Conservation (phyloP, 2,113 vertebrate genomes). For the Neolamprologus brichardi region DNA sequence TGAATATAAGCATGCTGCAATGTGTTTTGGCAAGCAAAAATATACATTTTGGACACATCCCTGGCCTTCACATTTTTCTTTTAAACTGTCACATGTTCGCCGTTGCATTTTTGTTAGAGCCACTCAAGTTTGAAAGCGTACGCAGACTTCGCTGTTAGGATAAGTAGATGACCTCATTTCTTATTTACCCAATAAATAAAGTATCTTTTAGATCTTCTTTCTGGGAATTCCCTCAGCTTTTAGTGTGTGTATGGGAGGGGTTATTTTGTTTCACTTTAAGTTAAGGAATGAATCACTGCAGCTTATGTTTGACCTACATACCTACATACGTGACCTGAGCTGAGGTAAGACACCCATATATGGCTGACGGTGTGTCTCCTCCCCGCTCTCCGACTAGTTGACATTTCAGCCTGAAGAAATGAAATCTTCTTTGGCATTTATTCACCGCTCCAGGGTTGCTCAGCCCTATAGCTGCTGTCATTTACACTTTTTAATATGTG, state of each 20-base stretch:
- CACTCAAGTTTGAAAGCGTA: background rate
- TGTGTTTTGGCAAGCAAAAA: background rate
- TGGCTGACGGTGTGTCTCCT: constrained; percentile 7
- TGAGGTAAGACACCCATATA: constrained; percentile 12
- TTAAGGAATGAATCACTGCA: background rate
- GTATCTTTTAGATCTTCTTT: background rate
- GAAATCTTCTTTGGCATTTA: constrained; percentile 65
- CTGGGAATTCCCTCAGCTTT: background rate
- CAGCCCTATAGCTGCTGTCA: constrained; percentile 60
- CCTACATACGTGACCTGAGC: background rate
- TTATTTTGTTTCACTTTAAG: background rate
- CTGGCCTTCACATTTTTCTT: background rate
- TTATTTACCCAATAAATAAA: background rate
- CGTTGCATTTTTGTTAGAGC: background rate
- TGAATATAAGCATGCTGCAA: background rate
- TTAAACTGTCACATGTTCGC: background rate
- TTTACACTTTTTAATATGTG: constrained; percentile 49
- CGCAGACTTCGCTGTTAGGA: background rate
- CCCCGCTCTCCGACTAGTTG: constrained; percentile 24
- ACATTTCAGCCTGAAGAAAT: constrained; percentile 68
- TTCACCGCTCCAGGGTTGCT: constrained; percentile 45
- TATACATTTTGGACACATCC: background rate
- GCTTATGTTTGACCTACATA: constrained; percentile 11
- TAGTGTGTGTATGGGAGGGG: background rate
- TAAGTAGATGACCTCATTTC: background rate